Percentiles rank a stretch among this genome's conserved stretches.
These are phyloP conservation scores for Bombus cullumanus DNA, from an alignment of 1,140 invertebrate genomes.

Conservation along the genomic window DNA sequence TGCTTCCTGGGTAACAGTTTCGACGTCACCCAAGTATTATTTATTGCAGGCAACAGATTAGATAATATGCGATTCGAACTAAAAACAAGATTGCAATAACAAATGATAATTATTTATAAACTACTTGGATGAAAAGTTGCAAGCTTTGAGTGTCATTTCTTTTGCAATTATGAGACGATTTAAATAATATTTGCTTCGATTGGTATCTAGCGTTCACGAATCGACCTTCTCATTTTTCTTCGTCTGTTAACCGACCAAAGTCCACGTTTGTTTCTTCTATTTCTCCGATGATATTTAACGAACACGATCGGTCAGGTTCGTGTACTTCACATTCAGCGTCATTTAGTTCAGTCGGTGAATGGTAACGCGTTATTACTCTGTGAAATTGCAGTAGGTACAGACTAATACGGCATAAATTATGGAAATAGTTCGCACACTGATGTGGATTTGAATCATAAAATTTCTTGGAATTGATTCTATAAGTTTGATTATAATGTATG, in stretches of 20 bases:
- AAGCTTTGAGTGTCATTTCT: not conserved
- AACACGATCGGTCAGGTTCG: not conserved
- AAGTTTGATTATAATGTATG: not conserved
- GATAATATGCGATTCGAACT: not conserved
- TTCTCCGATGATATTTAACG: conserved; percentile 44
- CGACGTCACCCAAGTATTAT: not conserved
- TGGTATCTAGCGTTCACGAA: conserved; percentile 13
- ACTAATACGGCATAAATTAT: no score
- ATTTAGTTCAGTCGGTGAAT: conserved; percentile 38
- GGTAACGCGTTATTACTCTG: conserved; percentile 46
- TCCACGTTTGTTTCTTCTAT: conserved; percentile 55
- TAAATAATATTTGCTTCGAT: conserved; percentile 29
- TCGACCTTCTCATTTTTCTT: conserved; percentile 14
- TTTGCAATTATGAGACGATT: conserved; percentile 6
- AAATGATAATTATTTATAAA: conserved; percentile 38
- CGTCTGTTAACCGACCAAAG: conserved; percentile 39
- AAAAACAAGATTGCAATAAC: not conserved
- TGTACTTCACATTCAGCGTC: conserved; percentile 7
- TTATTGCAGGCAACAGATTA: not conserved
- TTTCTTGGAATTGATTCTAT: not conserved
- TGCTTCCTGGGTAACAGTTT: not conserved
- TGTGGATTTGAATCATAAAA: not conserved
- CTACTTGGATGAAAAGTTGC: not conserved
- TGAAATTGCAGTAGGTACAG: conserved; percentile 23
- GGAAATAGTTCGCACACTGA: not conserved